Evolutionary conservation across 2,888 invertebrate genomes (phyloP), one percentile per base, ranked within the genome.

Genomic region (Heliothis peltigera): DNA sequence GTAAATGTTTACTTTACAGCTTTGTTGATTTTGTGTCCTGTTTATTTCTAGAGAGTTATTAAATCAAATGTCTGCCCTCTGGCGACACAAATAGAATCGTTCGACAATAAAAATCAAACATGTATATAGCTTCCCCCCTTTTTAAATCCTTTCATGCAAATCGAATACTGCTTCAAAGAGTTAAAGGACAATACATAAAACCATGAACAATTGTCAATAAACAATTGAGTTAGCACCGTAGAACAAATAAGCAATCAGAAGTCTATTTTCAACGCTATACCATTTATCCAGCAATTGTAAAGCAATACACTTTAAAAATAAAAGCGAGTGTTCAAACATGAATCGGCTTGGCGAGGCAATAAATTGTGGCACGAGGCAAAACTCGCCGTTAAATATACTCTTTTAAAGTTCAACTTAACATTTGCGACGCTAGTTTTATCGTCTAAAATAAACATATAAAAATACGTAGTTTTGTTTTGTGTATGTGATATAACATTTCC

Each of bases 1-100:
- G 84, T 80, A 87, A 87, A 88, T 90, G 87, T 89, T 90, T 89
- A 84, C 86, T 86, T 89, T 86, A 87, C 82, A 76, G 75, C 76
- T 83, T 84, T 79, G 81, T 82, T 67, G 72, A 57, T 54, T 72
- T 56, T 52, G n/a, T 32, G 52, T 56, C 28, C 15, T 39, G 51
- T 54, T 44, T 35, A 55, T 66, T 57, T 60, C 32, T 48, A 51
- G 6, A 52, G 55, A 54, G 32, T 4, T 21, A 42, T 25, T 28
- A 53, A 7, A 10, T 4, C 25, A 43, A 47, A 51, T 10, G 32
- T 17, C 8, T 44, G 10, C 7, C 15, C 42, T 22, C n/a, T 32
- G n/a, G n/a, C 21, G n/a, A 18, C 7, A 18, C 21, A 42, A 67
- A 57, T 54, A 43, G 5, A 6, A 44, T 55, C 51, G 43, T 12